phyloP scores from a whole-genome alignment of 2,113 vertebrate species.

The Meles meles region DNA sequence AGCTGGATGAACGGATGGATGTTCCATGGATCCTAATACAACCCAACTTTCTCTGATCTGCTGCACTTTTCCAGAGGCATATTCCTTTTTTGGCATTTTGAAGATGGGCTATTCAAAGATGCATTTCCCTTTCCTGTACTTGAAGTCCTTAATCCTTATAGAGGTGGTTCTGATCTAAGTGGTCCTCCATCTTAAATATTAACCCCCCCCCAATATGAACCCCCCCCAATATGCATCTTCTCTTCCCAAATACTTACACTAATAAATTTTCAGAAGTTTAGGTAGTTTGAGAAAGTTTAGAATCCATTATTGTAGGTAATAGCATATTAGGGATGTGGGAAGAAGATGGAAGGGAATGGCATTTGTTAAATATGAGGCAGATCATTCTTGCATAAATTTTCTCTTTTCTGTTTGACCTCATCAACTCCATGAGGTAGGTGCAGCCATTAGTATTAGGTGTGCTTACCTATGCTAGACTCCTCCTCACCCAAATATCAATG shows the following conservation, averaged over 20 bases:
- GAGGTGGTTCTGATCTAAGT: background rate
- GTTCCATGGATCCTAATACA: background rate
- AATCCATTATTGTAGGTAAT: background rate
- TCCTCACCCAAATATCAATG: background rate
- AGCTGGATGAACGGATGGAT: accelerated
- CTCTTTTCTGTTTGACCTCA: background rate
- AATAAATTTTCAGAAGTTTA: background rate
- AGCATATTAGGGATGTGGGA: background rate
- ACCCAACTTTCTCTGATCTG: background rate
- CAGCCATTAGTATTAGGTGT: background rate
- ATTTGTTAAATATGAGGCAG: background rate
- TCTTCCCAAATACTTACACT: background rate
- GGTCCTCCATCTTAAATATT: background rate
- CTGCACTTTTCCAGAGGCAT: background rate
- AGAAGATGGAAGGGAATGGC: background rate
- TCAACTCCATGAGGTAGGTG: background rate
- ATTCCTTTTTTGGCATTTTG: background rate
- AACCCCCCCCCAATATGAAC: no score
- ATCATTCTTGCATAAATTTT: background rate
- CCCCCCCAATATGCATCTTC: no score
- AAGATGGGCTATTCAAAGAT: background rate
- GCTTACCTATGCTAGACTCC: background rate
- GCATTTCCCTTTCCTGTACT: background rate
- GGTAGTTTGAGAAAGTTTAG: background rate
- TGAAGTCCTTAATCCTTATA: background rate